Evolutionary conservation across 2,888 invertebrate species (phyloP).

Genomic region (Dryadula phaetusa): DNA sequence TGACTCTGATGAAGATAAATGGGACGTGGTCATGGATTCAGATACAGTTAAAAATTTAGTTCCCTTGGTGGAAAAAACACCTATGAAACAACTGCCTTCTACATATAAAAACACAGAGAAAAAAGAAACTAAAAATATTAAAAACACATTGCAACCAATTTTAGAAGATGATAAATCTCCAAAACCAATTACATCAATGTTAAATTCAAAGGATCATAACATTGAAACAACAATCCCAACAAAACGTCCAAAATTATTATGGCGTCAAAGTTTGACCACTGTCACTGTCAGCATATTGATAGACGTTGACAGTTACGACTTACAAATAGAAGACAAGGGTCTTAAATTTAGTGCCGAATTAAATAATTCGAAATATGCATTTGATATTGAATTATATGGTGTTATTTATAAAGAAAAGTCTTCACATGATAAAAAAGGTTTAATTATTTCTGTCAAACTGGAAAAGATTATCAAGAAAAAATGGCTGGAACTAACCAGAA

Average conservation of each 20-base stretch:
- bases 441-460: slow-evolving; percentile 66
- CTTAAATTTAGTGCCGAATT: slow-evolving; percentile 59
- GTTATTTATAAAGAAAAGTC: slow-evolving; percentile 56
- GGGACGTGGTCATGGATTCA: slow-evolving; percentile 57
- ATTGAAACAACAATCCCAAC: slow-evolving; percentile 41
- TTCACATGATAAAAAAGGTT: slow-evolving; percentile 65
- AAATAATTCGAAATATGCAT: slow-evolving; percentile 62
- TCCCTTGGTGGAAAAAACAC: slow-evolving; percentile 24
- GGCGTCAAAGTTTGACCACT: slow-evolving; percentile 64
- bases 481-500: slow-evolving; percentile 66
- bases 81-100: not conserved
- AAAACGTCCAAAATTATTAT: slow-evolving; percentile 65
- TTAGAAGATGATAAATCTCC: not conserved
- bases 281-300: slow-evolving; percentile 69
- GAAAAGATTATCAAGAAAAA: slow-evolving; percentile 60
- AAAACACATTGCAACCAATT: not conserved
- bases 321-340: slow-evolving; percentile 57
- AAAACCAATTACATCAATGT: slow-evolving; percentile 15
- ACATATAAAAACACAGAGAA: not conserved
- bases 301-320: slow-evolving; percentile 62
- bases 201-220: slow-evolving; percentile 34
- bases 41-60: slow-evolving; percentile 50
- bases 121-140: not conserved
- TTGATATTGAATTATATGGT: slow-evolving; percentile 71
- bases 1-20: slow-evolving; percentile 54